Evolutionary conservation across 2,888 invertebrate genomes (phyloP).

Genomic region (Branchellion lobata): DNA sequence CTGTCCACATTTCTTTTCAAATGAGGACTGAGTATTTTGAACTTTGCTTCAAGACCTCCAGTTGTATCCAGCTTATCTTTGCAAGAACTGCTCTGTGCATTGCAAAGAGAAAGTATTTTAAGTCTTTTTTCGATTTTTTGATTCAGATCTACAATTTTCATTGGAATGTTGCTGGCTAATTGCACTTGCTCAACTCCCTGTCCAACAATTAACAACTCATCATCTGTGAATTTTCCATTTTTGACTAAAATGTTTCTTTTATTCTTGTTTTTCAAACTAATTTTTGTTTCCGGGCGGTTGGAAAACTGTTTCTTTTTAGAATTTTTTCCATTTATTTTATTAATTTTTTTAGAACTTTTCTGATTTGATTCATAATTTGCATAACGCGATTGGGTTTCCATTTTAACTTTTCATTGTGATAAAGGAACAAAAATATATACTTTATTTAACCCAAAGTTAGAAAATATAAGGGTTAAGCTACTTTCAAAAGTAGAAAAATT

Average conservation of each 20-base stretch:
- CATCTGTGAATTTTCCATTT: not conserved
- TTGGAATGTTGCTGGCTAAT: not conserved
- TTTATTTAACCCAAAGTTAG: constrained; percentile 13
- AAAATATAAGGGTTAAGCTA: not conserved
- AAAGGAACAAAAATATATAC: not conserved
- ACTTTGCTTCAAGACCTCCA: constrained; percentile 69
- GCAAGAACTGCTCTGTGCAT: too few species aligned
- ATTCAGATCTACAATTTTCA: constrained; percentile 4
- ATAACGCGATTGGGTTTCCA: constrained; percentile 1
- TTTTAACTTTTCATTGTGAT: not conserved
- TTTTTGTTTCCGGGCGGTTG: constrained; percentile 5
- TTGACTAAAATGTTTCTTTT: not conserved
- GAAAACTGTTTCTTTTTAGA: not conserved
- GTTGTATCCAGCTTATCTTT: not conserved
- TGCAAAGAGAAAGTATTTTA: constrained; percentile 6
- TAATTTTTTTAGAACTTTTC: not conserved
- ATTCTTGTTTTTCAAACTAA: not conserved
- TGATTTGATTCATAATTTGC: not conserved
- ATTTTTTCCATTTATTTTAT: not conserved
- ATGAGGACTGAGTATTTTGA: constrained; percentile 73
- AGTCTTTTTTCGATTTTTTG: constrained; percentile 1
- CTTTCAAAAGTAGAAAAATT: not conserved
- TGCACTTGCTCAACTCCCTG: constrained; percentile 7
- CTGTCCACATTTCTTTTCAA: constrained; percentile 53
- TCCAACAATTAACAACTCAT: not conserved